A percentile compares a stretch with the other conserved stretches of the same genome.
Evolutionary conservation across 2,113 vertebrate genomes (phyloP).

Genomic region (Clarias batrachus): DNA sequence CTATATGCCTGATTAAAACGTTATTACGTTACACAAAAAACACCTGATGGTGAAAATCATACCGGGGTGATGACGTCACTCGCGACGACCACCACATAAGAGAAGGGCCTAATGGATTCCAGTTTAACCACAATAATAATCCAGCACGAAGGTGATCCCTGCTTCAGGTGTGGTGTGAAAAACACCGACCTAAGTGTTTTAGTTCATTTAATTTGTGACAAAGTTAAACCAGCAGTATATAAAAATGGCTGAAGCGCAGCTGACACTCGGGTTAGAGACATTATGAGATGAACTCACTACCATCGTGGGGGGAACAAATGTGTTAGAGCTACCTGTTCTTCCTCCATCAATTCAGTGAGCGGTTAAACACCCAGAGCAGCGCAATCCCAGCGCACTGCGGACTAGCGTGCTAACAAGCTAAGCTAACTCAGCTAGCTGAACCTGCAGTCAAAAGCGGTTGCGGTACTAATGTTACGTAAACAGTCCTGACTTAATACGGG

Average conservation of each 20-base stretch:
- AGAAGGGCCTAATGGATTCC: not conserved
- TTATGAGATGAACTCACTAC: not conserved
- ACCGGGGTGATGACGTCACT: not conserved
- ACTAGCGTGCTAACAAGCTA: slow-evolving; percentile 22
- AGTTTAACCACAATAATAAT: not conserved
- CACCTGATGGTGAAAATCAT: not conserved
- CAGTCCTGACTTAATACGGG: too few species aligned
- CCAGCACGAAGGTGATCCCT: not conserved
- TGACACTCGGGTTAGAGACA: not conserved
- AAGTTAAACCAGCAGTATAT: not conserved
- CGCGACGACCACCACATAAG: not conserved
- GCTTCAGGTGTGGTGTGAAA: not conserved
- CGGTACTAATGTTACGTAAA: not conserved
- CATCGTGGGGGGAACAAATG: not conserved
- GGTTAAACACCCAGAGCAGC: slow-evolving; percentile 3
- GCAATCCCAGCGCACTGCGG: slow-evolving; percentile 49
- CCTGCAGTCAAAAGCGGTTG: not conserved
- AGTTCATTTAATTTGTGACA: not conserved
- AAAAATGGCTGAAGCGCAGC: not conserved
- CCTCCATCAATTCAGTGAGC: not conserved
- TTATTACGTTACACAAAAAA: not conserved
- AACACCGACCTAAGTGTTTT: not conserved
- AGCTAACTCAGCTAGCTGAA: slow-evolving; percentile 9
- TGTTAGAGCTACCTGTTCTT: not conserved
- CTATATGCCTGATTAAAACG: not conserved